Percentiles rank a stretch among this genome's conserved stretches.
These are phyloP conservation scores for Mugil cephalus DNA, from an alignment of 2,113 vertebrate species.

Conservation along the genomic window DNA sequence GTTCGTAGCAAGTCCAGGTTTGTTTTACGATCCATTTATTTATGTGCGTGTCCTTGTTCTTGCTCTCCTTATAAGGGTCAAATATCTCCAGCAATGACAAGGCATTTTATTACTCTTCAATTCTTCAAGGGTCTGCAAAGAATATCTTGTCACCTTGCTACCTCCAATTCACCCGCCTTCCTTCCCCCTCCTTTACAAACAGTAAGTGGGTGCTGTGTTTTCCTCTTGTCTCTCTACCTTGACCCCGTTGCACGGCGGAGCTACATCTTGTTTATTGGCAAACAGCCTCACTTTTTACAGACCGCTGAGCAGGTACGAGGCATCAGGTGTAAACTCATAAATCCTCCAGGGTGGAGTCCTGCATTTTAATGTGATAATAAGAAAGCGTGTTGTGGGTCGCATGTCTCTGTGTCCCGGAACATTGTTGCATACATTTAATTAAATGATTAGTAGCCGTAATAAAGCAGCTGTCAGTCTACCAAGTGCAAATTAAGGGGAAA, in stretches of 20 bases:
- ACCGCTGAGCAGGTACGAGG: constrained; percentile 21
- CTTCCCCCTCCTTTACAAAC: background rate
- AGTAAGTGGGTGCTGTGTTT: background rate
- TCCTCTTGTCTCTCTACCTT: background rate
- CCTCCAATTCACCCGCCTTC: too few species aligned
- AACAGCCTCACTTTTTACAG: constrained; percentile 21
- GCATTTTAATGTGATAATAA: constrained; percentile 31
- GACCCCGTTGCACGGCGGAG: background rate
- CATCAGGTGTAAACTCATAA: constrained; percentile 21
- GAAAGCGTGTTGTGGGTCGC: background rate
- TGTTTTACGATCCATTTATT: background rate
- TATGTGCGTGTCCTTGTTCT: background rate
- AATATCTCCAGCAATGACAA: background rate
- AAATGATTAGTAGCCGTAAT: too few species aligned
- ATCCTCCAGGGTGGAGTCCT: constrained; percentile 4
- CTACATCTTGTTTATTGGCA: constrained; percentile 19
- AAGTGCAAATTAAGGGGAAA: too few species aligned
- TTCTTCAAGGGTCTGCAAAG: too few species aligned
- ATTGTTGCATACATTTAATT: too few species aligned
- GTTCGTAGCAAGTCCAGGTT: background rate
- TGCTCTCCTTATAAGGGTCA: background rate
- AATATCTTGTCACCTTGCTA: background rate
- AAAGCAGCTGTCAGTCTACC: too few species aligned
- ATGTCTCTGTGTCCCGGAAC: too few species aligned
- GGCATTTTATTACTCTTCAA: background rate